Conservation (phyloP, 2,888 invertebrate genomes). For the Axea sp. region DNA sequence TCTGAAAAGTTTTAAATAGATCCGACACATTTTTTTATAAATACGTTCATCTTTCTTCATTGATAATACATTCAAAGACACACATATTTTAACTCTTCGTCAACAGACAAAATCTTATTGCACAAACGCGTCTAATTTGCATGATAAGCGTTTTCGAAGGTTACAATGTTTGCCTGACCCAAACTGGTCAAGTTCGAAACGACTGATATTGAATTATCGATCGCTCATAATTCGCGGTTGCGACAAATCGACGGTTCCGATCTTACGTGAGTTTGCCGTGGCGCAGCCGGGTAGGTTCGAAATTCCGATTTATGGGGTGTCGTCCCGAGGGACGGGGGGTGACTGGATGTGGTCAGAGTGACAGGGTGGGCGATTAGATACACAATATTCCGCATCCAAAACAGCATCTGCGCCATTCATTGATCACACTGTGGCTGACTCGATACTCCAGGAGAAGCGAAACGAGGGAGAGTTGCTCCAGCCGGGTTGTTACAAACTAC, state of each 20-base stretch:
- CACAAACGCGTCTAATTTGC: conserved; percentile 29
- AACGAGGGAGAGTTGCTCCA: conserved; percentile 57
- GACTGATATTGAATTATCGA: conserved; percentile 65
- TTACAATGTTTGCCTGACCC: conserved; percentile 46
- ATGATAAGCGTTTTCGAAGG: conserved; percentile 26
- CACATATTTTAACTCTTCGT: too few relatives aligned
- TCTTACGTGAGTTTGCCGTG: conserved; percentile 70
- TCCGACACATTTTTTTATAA: too few relatives aligned
- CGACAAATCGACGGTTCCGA: conserved; percentile 71
- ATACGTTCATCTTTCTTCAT: too few relatives aligned
- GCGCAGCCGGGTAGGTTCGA: conserved; percentile 68
- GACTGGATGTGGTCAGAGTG: conserved; percentile 76
- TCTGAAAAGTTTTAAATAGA: too few relatives aligned
- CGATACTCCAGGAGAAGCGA: conserved; percentile 50
- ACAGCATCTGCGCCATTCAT: conserved; percentile 78
- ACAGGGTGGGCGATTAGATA: conserved; percentile 79
- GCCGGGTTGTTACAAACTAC: conserved; percentile 40
- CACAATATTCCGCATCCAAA: conserved; percentile 77
- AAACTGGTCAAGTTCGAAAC: conserved; percentile 57
- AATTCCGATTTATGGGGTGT: conserved; percentile 79
- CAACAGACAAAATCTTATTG: conserved; percentile 6
- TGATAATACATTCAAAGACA: too few relatives aligned
- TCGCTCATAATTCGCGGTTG: conserved; percentile 66
- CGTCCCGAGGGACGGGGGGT: conserved; percentile 70
- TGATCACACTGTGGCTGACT: conserved; percentile 72